Evolutionary conservation across 2,888 invertebrate species (phyloP).

Genomic region (Phyllotreta striolata): DNA sequence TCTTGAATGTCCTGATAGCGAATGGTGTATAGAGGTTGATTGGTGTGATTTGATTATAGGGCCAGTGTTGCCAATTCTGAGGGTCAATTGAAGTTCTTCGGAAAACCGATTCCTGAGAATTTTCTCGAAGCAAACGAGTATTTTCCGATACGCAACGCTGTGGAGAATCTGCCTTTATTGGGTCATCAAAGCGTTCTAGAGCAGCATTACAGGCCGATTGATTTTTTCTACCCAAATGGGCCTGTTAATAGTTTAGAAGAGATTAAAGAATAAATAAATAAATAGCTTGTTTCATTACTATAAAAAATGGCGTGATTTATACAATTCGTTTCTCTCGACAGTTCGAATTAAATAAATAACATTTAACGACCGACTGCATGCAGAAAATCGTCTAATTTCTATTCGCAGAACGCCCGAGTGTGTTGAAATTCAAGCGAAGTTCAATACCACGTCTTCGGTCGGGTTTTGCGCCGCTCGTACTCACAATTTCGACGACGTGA

Average conservation of each 20-base stretch:
- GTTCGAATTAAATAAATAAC: constrained; percentile 4
- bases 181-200: background rate
- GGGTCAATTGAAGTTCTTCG: too few relatives aligned
- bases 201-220: constrained; percentile 11
- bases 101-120: too few relatives aligned
- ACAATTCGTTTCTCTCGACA: constrained; percentile 1
- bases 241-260: background rate
- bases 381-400: constrained; percentile 17
- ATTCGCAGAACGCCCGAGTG: constrained; percentile 9
- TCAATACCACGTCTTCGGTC: constrained; percentile 23
- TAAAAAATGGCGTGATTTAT: constrained; percentile 4
- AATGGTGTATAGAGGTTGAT: too few relatives aligned
- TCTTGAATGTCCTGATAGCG: too few relatives aligned
- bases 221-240: background rate
- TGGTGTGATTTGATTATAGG: too few relatives aligned
- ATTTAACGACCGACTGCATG: constrained; percentile 6
- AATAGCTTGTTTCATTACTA: background rate
- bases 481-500: constrained; percentile 15
- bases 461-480: constrained; percentile 5
- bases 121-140: too few relatives aligned
- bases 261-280: background rate
- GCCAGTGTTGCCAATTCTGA: too few relatives aligned
- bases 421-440: constrained; percentile 28
- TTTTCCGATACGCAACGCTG: too few relatives aligned
- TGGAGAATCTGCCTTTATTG: background rate